These are phyloP conservation scores for Nebria ingens DNA, from an alignment of 1,140 invertebrate genomes.

Conservation along the genomic window DNA sequence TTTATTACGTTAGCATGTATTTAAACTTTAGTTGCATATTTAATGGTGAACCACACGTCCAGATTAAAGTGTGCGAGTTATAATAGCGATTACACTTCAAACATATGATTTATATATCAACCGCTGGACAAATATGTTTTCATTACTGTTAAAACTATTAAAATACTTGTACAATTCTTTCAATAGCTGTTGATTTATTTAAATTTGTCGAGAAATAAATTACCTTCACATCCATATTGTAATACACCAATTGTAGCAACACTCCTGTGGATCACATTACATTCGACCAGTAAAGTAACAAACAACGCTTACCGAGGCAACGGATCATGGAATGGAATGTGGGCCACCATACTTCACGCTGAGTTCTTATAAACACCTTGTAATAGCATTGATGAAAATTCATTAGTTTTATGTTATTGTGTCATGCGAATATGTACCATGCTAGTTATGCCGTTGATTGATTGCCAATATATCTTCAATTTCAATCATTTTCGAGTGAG, in stretches of 20 bases:
- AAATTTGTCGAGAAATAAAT: background rate
- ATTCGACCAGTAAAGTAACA: background rate
- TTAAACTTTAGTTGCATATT: too few species aligned
- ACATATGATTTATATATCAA: too few species aligned
- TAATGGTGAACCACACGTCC: too few species aligned
- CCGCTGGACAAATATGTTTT: too few species aligned
- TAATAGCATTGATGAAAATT: background rate
- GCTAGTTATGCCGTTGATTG: background rate
- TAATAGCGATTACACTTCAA: too few species aligned
- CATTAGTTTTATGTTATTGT: slow-evolving; percentile 8
- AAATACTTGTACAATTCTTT: too few species aligned
- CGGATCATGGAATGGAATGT: background rate
- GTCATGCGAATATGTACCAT: background rate
- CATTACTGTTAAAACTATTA: too few species aligned
- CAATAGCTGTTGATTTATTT: background rate
- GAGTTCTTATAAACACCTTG: slow-evolving; percentile 3
- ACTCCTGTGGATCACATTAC: background rate
- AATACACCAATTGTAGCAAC: background rate
- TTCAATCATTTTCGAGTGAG: background rate
- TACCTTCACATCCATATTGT: background rate
- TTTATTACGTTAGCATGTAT: too few species aligned
- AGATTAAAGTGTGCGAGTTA: too few species aligned
- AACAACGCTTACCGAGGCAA: background rate
- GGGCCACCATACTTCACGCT: background rate
- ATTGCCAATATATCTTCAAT: background rate